Base-by-base conservation (phyloP, 2,888 invertebrate genomes). In the Agriopis leucophaearia region DNA sequence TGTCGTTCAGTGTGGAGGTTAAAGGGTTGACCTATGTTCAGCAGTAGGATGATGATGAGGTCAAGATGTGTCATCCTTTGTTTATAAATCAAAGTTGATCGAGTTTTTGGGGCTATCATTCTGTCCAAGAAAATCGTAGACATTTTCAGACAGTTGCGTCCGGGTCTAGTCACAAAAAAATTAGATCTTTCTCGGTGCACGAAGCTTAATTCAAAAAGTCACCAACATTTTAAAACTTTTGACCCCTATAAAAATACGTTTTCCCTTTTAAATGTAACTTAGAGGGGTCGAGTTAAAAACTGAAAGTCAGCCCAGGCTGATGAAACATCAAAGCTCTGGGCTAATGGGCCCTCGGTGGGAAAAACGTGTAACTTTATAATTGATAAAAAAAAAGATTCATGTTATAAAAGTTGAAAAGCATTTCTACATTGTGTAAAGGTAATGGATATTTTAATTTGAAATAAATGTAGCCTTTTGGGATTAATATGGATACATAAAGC, bases 231-330 rank as follows among this genome's bases (percentile, higher is more conserved):
- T 13, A 36, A 58, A 60, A 66, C 45, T 35, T 47, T 16, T 13
- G 16, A 58, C 52, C 47, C 52, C 35, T 44, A 60, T 38, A 45
- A 73, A 74, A 69, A 64, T 63, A 71, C 67, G 73, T 76, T 74
- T 35, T 59, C 74, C 70, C 70, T 75, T 76, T 71, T 74, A 75
- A 70, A 58, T 57, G 70, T 64, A 71, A 75, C 69, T 54, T 61
- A 56, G 64, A 73, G 75, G 75, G 77, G 76, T 67, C 45, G 64
- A 63, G 63, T 73, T 66, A 76, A 81, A 82, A 83, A 81, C 76
- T 72, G 75, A 81, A 82, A 85, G 87, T 87, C 87, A 85, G 77
- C 79, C 73, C 64, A 70, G 61, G 67, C 69, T 77, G 71, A 73
- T 79, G 66, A 72, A 71, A 83, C 81, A 84, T 84, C 82, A 84